Evolutionary conservation across 1,140 invertebrate species (phyloP).

Genomic region (Dolichoris vasculosae): DNA sequence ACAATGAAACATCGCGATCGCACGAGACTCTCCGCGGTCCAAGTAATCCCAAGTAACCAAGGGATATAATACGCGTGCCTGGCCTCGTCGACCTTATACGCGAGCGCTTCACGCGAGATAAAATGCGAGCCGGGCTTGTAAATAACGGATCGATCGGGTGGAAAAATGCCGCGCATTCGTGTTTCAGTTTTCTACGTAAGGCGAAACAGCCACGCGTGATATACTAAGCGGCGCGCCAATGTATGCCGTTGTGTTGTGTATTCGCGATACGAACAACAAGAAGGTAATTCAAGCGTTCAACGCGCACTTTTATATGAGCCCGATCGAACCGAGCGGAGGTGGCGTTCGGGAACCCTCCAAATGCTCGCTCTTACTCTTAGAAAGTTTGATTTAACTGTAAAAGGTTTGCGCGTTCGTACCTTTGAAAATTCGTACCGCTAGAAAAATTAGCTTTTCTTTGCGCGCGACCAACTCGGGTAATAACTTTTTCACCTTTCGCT

Average conservation of each 20-base stretch:
- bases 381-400: slow-evolving; percentile 12
- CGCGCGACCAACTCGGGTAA: neutral
- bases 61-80: too few species aligned
- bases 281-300: neutral
- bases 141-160: slow-evolving; percentile 14
- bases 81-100: neutral
- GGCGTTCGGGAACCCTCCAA: neutral
- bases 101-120: neutral
- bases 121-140: neutral
- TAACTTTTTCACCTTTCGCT: too few species aligned
- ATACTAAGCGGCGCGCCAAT: neutral
- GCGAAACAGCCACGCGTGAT: neutral
- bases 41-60: too few species aligned
- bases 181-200: neutral
- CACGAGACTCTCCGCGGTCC: neutral
- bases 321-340: neutral
- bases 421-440: too few species aligned
- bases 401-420: neutral
- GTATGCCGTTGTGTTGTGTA: neutral
- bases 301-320: neutral
- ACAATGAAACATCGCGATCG: slow-evolving; percentile 2
- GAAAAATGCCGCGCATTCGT: neutral
- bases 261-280: neutral
- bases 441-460: neutral
- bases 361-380: neutral